Evolutionary conservation across 2,113 vertebrate species (phyloP).

Genomic region (Grantiella picta): DNA sequence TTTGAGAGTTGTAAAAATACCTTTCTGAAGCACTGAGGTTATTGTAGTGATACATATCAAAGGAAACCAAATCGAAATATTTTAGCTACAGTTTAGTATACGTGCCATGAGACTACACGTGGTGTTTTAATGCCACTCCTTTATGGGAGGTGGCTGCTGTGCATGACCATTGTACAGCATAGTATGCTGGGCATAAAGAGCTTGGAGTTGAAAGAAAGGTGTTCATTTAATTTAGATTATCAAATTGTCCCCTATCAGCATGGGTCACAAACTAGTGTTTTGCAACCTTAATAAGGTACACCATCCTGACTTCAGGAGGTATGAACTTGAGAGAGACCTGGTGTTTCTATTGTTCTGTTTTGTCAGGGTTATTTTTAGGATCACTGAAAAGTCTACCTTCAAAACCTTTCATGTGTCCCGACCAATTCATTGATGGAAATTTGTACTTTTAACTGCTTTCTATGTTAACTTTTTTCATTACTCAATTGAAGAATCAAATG

Average conservation of each 20-base stretch:
- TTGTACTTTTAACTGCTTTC: background rate
- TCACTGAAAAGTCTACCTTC: background rate
- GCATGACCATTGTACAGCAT: background rate
- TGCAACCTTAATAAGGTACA: background rate
- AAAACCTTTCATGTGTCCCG: background rate
- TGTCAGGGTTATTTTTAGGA: background rate
- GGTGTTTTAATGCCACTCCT: background rate
- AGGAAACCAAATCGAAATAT: background rate
- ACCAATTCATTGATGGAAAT: background rate
- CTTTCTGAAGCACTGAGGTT: background rate
- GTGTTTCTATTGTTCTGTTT: background rate
- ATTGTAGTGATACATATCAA: background rate
- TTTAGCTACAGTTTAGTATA: background rate
- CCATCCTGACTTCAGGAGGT: background rate
- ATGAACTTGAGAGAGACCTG: background rate
- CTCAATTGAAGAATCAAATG: background rate
- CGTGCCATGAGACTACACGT: accelerated
- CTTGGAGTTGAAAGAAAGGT: background rate
- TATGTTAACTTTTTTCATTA: background rate
- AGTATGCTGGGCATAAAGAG: background rate
- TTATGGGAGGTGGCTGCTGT: background rate
- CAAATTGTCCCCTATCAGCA: background rate
- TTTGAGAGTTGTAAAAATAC: background rate
- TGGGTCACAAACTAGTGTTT: background rate
- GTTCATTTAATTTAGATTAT: background rate